phyloP scores from a whole-genome alignment of 2,888 invertebrate species.

The Tribolium freemani region DNA sequence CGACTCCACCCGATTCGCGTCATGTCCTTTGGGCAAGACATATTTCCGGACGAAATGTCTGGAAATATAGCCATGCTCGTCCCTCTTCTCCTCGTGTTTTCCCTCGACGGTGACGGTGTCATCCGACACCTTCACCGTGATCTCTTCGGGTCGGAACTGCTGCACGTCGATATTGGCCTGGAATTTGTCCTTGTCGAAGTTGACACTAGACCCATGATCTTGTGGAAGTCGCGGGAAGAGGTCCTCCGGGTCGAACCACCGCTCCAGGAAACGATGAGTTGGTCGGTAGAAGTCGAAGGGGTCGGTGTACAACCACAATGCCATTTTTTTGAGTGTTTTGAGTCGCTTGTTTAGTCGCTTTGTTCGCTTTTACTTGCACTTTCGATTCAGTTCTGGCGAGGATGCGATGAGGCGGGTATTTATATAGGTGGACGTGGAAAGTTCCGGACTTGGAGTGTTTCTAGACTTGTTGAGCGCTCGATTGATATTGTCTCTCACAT shows the following conservation, averaged over 20 bases:
- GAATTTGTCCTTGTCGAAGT: constrained; percentile 8
- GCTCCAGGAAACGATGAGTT: constrained; percentile 61
- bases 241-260: constrained; percentile 67
- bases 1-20: constrained; percentile 79
- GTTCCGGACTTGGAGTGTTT: neutral
- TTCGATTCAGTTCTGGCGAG: constrained; percentile 70
- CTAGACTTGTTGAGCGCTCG: neutral
- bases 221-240: constrained; percentile 44
- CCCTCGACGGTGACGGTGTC: constrained; percentile 80
- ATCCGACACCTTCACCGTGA: constrained; percentile 79
- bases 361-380: constrained; percentile 65
- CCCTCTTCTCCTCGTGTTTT: constrained; percentile 82
- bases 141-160: constrained; percentile 84
- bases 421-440: neutral
- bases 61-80: constrained; percentile 81
- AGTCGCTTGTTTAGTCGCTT: neutral
- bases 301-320: constrained; percentile 33
- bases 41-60: constrained; percentile 84
- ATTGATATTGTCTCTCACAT: constrained; percentile 67
- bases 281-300: constrained; percentile 39
- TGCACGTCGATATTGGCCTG: constrained; percentile 66
- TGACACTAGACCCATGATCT: constrained; percentile 61
- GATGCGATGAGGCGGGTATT: neutral
- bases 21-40: constrained; percentile 79
- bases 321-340: constrained; percentile 29